These are phyloP conservation scores for Hylaea fasciaria DNA, from an alignment of 2,888 invertebrate species.

Conservation along the genomic window DNA sequence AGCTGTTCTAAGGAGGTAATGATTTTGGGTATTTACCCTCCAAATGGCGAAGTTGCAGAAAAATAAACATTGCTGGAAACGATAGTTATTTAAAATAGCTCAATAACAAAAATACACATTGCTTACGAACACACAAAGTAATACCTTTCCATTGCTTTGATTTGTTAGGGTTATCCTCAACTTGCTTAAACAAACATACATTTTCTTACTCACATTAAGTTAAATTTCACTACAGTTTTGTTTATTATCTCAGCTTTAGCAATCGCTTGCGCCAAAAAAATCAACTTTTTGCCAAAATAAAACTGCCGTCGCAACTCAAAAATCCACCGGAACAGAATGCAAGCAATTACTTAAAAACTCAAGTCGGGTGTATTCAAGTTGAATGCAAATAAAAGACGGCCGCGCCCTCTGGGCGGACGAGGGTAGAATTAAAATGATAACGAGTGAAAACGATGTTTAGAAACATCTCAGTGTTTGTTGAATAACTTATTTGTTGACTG, in stretches of 20 bases:
- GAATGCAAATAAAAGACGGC: constrained; percentile 64
- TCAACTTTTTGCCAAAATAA: too few relatives aligned
- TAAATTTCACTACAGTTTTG: too few relatives aligned
- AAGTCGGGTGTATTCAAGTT: constrained; percentile 56
- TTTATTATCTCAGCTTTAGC: too few relatives aligned
- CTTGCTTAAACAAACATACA: too few relatives aligned
- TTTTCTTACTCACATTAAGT: too few relatives aligned
- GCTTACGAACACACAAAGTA: too few relatives aligned
- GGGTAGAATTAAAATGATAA: constrained; percentile 72
- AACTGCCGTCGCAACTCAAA: constrained; percentile 10
- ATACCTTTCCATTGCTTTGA: too few relatives aligned
- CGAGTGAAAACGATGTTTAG: constrained; percentile 46
- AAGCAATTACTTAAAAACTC: constrained; percentile 79
- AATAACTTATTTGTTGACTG: background rate
- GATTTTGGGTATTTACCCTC: constrained; percentile 1
- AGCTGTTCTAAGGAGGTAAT: background rate
- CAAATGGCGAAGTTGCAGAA: background rate
- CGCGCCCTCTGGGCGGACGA: constrained; percentile 49
- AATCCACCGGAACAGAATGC: constrained; percentile 56
- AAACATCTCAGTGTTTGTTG: constrained; percentile 21
- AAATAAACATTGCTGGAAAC: background rate
- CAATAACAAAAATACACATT: too few relatives aligned
- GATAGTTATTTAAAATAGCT: too few relatives aligned
- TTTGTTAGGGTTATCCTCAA: too few relatives aligned
- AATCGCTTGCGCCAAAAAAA: too few relatives aligned